These are phyloP conservation scores for Halesus radiatus DNA, from an alignment of 1,140 invertebrate genomes.

Conservation along the genomic window DNA sequence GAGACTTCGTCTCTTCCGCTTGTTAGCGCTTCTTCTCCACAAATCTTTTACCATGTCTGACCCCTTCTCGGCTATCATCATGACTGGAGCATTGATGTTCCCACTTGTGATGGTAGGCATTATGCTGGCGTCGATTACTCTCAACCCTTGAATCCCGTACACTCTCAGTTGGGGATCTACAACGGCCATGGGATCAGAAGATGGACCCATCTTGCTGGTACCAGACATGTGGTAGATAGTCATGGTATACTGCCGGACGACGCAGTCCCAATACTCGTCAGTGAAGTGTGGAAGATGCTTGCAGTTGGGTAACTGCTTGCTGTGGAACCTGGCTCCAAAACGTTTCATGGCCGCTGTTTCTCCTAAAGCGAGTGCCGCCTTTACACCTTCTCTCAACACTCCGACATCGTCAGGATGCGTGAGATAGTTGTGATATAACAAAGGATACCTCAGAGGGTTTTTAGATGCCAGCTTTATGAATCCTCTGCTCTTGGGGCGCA, in stretches of 20 bases:
- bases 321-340: constrained; percentile 83
- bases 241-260: constrained; percentile 84
- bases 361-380: constrained; percentile 84
- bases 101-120: constrained; percentile 87
- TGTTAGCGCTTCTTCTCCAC: constrained; percentile 70
- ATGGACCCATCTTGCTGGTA: constrained; percentile 88
- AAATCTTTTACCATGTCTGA: constrained; percentile 86
- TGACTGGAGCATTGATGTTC: constrained; percentile 88
- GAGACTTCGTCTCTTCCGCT: constrained; percentile 60
- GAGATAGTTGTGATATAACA: constrained; percentile 91
- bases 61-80: constrained; percentile 95
- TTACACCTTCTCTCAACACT: constrained; percentile 86
- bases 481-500: constrained; percentile 88
- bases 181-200: constrained; percentile 82
- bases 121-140: constrained; percentile 86
- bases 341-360: constrained; percentile 80
- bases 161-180: constrained; percentile 85
- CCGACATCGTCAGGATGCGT: constrained; percentile 85
- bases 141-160: constrained; percentile 80
- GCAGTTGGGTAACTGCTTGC: constrained; percentile 82
- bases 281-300: constrained; percentile 81
- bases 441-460: constrained; percentile 87
- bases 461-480: constrained; percentile 80
- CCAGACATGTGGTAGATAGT: constrained; percentile 91
- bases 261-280: constrained; percentile 89